Evolutionary conservation across 1,140 invertebrate genomes (phyloP), one percentile per base, ranked within the genome.

Genomic region (Trialeurodes vaporariorum): DNA sequence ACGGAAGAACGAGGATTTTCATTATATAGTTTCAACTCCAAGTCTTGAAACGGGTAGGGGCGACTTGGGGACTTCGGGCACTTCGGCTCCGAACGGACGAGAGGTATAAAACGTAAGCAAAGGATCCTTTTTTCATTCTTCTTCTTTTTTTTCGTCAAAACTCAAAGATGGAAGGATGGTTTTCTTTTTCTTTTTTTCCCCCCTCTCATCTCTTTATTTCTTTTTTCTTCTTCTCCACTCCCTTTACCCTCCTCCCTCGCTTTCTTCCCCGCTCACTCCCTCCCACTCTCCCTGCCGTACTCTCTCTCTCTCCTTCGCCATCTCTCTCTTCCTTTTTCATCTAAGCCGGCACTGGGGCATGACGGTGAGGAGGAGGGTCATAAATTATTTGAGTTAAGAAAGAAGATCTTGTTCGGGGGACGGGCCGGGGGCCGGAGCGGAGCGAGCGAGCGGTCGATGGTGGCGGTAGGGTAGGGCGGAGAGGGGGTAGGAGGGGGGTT

Each of bases 381-480:
- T 49, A 49, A 49, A 49, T 49, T 49, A 49, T 49, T 49, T 49
- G 34, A 49, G 34, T 49, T 49, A 49, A 49, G 34, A 49, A 49
- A 49, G 34, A 49, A 49, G 34, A 49, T 49, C 34, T 49, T 49
- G 34, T 49, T 49, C 34, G 34, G 34, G n/a, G n/a, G 34, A 49
- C 34, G 34, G 34, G 5, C 34, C n/a, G 2, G 67, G 63, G 25
- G 62, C 49, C 2, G 60, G 67, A 17, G 64, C 67, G 21, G 67
- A 34, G 2, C 65, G 70, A 21, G 63, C 66, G 21, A 68, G n/a
- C 34, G 66, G 63, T 22, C 63, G 62, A 17, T 34, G 60, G 9
- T 64, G 64, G 2, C 24, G 26, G 34, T 9, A 17, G 34, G 34
- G 5, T 9, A 49, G 5, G 34, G 34, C 5, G 5, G 34, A 17